Evolutionary conservation across 1,140 invertebrate genomes (phyloP).

Genomic region (Chionoecetes opilio): DNA sequence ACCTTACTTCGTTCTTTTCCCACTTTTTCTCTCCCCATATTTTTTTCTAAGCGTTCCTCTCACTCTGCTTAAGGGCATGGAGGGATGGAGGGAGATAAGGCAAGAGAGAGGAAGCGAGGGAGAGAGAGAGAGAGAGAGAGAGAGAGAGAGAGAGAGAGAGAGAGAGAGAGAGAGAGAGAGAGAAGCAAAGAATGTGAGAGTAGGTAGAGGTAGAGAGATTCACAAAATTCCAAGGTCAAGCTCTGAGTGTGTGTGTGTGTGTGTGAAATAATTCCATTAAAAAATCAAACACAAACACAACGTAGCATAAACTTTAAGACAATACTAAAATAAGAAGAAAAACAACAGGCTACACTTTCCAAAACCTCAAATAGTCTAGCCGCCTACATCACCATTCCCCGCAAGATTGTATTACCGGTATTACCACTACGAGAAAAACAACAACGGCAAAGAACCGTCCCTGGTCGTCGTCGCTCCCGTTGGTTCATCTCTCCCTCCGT

Average conservation of each 20-base stretch:
- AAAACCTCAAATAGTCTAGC: too few species aligned
- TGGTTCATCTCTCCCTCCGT: not conserved
- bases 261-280: not conserved
- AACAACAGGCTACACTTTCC: too few species aligned
- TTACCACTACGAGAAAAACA: not conserved
- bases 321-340: too few species aligned
- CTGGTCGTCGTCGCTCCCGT: not conserved
- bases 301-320: too few species aligned
- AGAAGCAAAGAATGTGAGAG: not conserved
- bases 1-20: too few species aligned
- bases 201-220: too few species aligned
- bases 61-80: too few species aligned
- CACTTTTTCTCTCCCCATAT: too few species aligned
- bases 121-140: slow-evolving; percentile 67
- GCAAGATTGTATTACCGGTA: not conserved
- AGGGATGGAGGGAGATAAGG: not conserved
- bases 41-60: too few species aligned
- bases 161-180: slow-evolving; percentile 65
- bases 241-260: too few species aligned
- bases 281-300: too few species aligned
- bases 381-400: too few species aligned
- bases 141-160: slow-evolving; percentile 56
- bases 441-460: not conserved
- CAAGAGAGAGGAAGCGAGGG: slow-evolving; percentile 34
- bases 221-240: not conserved